A percentile compares a stretch with the other conserved stretches of the same genome.
Evolutionary conservation across 2,797 vertebrate genomes (phyloP).

Genomic region (Molossus alvarezi): DNA sequence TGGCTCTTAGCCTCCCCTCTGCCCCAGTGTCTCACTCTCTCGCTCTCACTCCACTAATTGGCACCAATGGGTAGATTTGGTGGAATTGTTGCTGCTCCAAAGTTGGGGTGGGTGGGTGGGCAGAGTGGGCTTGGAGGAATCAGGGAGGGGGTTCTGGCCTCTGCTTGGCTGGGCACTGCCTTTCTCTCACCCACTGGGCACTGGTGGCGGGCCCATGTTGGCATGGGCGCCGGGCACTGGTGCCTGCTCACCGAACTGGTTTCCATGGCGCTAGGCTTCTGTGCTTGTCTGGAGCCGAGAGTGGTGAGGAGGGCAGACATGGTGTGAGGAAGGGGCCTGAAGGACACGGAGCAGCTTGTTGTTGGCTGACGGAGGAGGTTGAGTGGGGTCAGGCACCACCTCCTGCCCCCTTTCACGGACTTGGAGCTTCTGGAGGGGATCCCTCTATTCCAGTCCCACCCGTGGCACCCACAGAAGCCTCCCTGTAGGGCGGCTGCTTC

Average conservation of each 20-base stretch:
- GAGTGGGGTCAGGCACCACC: too few species aligned
- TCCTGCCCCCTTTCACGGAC: neutral
- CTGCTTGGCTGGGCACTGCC: constrained; percentile 88
- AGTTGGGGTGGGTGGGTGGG: neutral
- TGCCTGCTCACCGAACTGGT: constrained; percentile 69
- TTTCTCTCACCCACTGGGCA: constrained; percentile 86
- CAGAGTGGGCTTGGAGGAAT: constrained; percentile 50
- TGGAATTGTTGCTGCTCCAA: constrained; percentile 80
- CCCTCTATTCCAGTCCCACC: neutral
- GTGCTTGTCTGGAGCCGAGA: constrained; percentile 28
- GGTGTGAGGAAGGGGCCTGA: neutral
- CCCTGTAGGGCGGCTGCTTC: neutral
- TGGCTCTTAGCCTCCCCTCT: neutral
- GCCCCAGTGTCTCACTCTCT: constrained; percentile 81
- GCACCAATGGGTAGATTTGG: constrained; percentile 84
- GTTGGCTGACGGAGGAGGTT: constrained; percentile 77
- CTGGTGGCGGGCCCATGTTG: constrained; percentile 71
- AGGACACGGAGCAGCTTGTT: neutral
- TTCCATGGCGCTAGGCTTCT: constrained; percentile 79
- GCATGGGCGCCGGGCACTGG: constrained; percentile 60
- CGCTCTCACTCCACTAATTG: constrained; percentile 89
- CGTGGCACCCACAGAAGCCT: neutral
- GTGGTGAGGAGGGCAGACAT: neutral
- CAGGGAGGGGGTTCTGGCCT: constrained; percentile 83
- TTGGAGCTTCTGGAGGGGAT: constrained; percentile 27